A percentile compares a stretch with the other conserved stretches of the same genome.
phyloP scores from a whole-genome alignment of 2,888 invertebrate genomes.

The Chironomus tentans region DNA sequence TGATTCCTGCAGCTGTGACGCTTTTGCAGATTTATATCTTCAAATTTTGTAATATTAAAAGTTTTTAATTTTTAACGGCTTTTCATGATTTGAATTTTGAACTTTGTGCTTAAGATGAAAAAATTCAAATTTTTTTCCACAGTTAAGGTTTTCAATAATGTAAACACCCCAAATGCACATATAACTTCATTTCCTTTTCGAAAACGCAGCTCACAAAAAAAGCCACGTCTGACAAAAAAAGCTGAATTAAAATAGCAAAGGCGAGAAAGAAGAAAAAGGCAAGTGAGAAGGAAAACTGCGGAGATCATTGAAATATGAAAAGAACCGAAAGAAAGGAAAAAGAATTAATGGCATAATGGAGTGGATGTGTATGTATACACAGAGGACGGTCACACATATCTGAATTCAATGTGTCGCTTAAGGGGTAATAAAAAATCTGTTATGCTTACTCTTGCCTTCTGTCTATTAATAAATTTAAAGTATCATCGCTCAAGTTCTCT shows the following conservation, averaged over 20 bases:
- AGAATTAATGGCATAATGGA: neutral
- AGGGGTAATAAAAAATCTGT: constrained; percentile 22
- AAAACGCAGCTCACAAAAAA: too few relatives aligned
- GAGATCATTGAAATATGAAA: neutral
- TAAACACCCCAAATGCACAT: too few relatives aligned
- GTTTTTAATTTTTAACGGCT: too few relatives aligned
- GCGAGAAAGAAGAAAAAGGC: neutral
- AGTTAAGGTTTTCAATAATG: too few relatives aligned
- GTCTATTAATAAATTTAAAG: constrained; percentile 21
- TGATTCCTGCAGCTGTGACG: too few relatives aligned
- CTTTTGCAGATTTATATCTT: too few relatives aligned
- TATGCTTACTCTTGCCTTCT: constrained; percentile 7
- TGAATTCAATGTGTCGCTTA: constrained; percentile 10
- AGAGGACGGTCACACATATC: neutral
- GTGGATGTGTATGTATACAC: neutral
- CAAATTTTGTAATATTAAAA: too few relatives aligned
- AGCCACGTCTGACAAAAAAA: neutral
- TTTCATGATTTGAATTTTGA: too few relatives aligned
- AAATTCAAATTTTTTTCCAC: too few relatives aligned
- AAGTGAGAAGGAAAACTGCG: neutral
- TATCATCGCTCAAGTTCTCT: constrained; percentile 10
- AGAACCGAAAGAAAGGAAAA: neutral
- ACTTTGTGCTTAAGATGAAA: too few relatives aligned
- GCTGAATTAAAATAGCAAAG: neutral
- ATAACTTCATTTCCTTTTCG: too few relatives aligned